Percentiles rank a stretch among this genome's conserved stretches.
These are phyloP conservation scores for Anabas testudineus DNA, from an alignment of 2,797 vertebrate species.

Conservation along the genomic window DNA sequence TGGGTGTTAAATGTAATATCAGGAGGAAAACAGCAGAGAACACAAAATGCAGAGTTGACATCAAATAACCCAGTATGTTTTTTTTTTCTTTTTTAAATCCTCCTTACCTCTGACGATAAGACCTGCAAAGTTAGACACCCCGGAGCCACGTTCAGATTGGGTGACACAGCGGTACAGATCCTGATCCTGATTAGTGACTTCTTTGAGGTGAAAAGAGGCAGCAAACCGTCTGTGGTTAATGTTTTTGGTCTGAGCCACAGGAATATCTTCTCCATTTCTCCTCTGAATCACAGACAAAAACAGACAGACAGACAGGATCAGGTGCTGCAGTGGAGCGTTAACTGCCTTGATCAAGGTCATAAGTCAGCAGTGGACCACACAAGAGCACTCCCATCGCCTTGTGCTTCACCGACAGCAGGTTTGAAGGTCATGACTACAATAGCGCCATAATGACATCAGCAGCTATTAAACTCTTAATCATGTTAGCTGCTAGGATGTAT, in stretches of 20 bases:
- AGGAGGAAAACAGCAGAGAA: slow-evolving; percentile 3
- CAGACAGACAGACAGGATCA: slow-evolving; percentile 33
- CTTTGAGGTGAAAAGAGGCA: slow-evolving; percentile 94
- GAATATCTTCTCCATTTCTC: slow-evolving; percentile 96
- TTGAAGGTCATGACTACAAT: slow-evolving; percentile 80
- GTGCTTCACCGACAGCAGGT: slow-evolving; percentile 61
- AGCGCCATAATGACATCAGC: slow-evolving; percentile 78
- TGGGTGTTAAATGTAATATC: slow-evolving; percentile 7
- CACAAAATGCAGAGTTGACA: not conserved
- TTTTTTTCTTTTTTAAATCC: slow-evolving; percentile 39
- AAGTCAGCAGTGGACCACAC: slow-evolving; percentile 25
- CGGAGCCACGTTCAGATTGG: slow-evolving; percentile 95
- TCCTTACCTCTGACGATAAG: slow-evolving; percentile 97
- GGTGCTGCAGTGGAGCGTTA: slow-evolving; percentile 31
- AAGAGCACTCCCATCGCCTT: not conserved
- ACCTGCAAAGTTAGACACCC: slow-evolving; percentile 97
- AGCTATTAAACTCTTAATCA: slow-evolving; percentile 80
- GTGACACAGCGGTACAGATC: slow-evolving; percentile 98
- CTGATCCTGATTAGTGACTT: slow-evolving; percentile 94
- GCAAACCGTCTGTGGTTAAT: slow-evolving; percentile 98
- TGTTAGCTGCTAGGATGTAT: slow-evolving; percentile 68
- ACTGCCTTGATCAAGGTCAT: slow-evolving; percentile 69
- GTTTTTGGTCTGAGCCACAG: slow-evolving; percentile 95
- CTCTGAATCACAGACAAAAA: slow-evolving; percentile 82
- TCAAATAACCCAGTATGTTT: not conserved